Evolutionary conservation across 2,113 vertebrate genomes (phyloP), one percentile per base, ranked within the genome.

Genomic region (Daphoenositta chrysoptera): DNA sequence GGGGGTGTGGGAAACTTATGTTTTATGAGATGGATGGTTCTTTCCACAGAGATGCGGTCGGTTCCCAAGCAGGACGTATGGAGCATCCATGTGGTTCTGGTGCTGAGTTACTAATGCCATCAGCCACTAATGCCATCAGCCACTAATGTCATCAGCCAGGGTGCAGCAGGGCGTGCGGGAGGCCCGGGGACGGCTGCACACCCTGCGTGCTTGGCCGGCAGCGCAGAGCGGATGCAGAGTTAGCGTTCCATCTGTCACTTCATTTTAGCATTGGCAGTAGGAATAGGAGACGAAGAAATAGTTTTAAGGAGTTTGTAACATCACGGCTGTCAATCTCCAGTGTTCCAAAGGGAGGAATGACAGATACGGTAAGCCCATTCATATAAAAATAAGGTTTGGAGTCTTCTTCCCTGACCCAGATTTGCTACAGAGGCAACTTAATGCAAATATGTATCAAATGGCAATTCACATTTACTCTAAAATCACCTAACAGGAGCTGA

Each of bases 1-100:
- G 88, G 58, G 88, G 81, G 73, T 85, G 88, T 0, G 18, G 92
- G 77, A 80, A 94, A 87, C 91, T 95, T 83, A 98, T 98, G 98
- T 95, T 98, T 96, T 79, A 98, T 98, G 98, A 97, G 94, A 98
- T 98, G 98, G 95, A 98, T 97, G 97, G 79, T 93, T 97, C 97
- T 96, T 95, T 95, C 87, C 92, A 97, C 90, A 97, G 96, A 98
- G 97, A 98, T 90, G 94, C 39, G 96, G 80, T 96, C 50, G n/a
- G 90, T 95, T 97, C 95, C 93, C 87, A 90, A 90, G 94, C 96
- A 97, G 96, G 96, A 97, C 71, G 87, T 66, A 96, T 96, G 84
- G 73, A 97, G 96, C 96, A 97, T 95, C 96, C 96, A 86, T 13
- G 50, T 73, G 91, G 94, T 97, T 97, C 96, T 97, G 96, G 86